Conservation (phyloP, 2,888 invertebrate species). For the Drosophila differens region DNA sequence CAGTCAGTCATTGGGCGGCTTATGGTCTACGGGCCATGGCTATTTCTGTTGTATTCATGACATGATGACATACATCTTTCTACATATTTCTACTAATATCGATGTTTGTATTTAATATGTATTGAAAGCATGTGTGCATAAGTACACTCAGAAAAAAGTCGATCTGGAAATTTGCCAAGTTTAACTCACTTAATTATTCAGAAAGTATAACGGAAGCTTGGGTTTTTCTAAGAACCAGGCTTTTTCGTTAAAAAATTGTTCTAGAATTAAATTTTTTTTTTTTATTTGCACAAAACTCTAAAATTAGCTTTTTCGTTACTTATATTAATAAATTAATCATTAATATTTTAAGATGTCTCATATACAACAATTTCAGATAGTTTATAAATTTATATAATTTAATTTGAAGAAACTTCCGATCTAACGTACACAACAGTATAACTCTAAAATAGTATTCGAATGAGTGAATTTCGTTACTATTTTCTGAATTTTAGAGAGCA, state of each 20-base stretch:
- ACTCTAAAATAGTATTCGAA: not conserved
- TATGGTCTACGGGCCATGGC: constrained; percentile 27
- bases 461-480: not conserved
- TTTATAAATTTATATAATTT: not conserved
- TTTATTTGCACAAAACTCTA: not conserved
- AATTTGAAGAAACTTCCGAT: not conserved
- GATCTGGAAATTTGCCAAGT: not conserved
- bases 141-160: not conserved
- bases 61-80: constrained; percentile 5
- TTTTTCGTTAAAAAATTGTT: not conserved
- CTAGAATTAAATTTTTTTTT: not conserved
- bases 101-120: not conserved
- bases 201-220: not conserved
- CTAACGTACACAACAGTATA: not conserved
- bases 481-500: too few relatives aligned
- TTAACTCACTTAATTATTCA: not conserved
- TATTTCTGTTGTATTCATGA: constrained; percentile 7
- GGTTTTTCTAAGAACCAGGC: not conserved
- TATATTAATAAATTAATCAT: not conserved
- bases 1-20: constrained; percentile 3
- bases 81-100: not conserved
- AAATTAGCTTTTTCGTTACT: not conserved
- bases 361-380: not conserved
- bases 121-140: not conserved
- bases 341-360: not conserved